phyloP scores from a whole-genome alignment of 2,888 invertebrate species.

The Plebejus anna region DNA sequence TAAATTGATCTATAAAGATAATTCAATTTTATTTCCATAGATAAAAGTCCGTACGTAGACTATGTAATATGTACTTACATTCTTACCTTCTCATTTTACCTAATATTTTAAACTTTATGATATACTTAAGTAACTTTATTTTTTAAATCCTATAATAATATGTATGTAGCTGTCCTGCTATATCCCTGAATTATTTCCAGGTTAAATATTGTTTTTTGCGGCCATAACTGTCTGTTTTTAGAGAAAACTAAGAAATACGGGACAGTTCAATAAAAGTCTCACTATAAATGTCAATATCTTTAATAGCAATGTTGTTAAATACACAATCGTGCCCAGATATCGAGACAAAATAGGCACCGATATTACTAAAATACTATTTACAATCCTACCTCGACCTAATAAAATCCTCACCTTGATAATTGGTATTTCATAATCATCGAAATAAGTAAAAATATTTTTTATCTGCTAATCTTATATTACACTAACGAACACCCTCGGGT shows the following conservation, averaged over 20 bases:
- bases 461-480: slow-evolving; percentile 36
- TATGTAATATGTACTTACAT: too few relatives aligned
- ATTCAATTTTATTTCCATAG: neutral
- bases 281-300: slow-evolving; percentile 26
- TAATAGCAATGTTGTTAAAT: slow-evolving; percentile 27
- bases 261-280: neutral
- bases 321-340: slow-evolving; percentile 21
- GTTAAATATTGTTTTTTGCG: too few relatives aligned
- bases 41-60: neutral
- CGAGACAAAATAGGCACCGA: slow-evolving; percentile 29
- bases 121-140: too few relatives aligned
- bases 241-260: neutral
- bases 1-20: neutral
- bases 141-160: too few relatives aligned
- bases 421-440: slow-evolving; percentile 29
- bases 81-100: too few relatives aligned
- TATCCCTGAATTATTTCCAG: too few relatives aligned
- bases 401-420: slow-evolving; percentile 26
- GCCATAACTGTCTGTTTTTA: neutral
- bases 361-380: slow-evolving; percentile 27
- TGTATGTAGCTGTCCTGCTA: too few relatives aligned
- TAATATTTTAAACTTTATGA: too few relatives aligned
- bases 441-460: slow-evolving; percentile 37
- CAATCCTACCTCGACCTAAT: slow-evolving; percentile 26
- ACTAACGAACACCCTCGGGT: slow-evolving; percentile 38